Evolutionary conservation across 2,888 invertebrate genomes (phyloP).

Genomic region (Brachylomia viminalis): DNA sequence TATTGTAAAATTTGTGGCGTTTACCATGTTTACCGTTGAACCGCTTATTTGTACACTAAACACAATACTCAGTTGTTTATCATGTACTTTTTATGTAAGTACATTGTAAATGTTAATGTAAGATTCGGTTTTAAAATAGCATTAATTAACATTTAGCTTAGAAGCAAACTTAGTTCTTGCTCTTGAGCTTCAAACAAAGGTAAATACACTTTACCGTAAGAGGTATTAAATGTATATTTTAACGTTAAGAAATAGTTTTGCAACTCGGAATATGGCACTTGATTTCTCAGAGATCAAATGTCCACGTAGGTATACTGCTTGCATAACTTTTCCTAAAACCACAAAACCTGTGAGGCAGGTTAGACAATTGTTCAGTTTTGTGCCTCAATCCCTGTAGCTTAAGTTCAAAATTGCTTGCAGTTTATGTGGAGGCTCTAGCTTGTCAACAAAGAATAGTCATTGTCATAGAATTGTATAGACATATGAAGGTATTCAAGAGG

Average conservation of each 20-base stretch:
- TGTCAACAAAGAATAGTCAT: conserved; percentile 73
- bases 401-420: conserved; percentile 45
- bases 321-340: conserved; percentile 56
- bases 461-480: conserved; percentile 72
- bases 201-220: background rate
- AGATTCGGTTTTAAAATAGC: conserved; percentile 64
- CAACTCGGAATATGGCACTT: conserved; percentile 32
- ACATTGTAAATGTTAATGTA: conserved; percentile 67
- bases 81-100: conserved; percentile 66
- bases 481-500: conserved; percentile 73
- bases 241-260: conserved; percentile 39
- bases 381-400: conserved; percentile 4
- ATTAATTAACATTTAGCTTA: conserved; percentile 32
- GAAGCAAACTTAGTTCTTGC: conserved; percentile 10
- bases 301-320: conserved; percentile 45
- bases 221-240: conserved; percentile 6
- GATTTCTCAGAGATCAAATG: conserved; percentile 52
- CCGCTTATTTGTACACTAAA: conserved; percentile 75
- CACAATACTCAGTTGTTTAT: conserved; percentile 73
- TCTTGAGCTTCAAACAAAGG: conserved; percentile 15
- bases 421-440: conserved; percentile 49
- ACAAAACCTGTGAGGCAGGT: conserved; percentile 43
- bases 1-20: conserved; percentile 64
- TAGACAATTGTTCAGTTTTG: conserved; percentile 5
- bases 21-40: conserved; percentile 74